Conservation (phyloP, 2,888 invertebrate species). For the Fragum whitleyi region DNA sequence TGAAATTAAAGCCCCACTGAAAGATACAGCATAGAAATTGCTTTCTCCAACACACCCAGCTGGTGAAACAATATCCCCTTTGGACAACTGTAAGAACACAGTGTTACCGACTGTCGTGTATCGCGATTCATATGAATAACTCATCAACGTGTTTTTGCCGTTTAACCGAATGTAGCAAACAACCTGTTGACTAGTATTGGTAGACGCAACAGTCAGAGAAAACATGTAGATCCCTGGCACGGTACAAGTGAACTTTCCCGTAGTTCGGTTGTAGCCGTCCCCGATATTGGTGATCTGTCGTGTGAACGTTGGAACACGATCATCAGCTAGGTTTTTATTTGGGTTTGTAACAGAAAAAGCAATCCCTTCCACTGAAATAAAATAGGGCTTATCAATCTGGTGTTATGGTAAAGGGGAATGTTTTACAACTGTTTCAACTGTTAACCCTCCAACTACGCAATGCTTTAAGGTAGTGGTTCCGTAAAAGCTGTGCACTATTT, state of each 20-base stretch:
- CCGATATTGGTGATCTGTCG: constrained; percentile 4
- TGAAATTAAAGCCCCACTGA: not conserved
- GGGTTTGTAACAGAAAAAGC: constrained; percentile 9
- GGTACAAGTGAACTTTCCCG: constrained; percentile 23
- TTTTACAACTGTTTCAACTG: too few relatives aligned
- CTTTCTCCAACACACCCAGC: not conserved
- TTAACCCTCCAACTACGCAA: too few relatives aligned
- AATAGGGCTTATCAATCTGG: too few relatives aligned
- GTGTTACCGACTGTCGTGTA: not conserved
- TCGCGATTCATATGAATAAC: not conserved
- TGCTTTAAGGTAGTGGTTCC: too few relatives aligned
- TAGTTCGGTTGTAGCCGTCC: not conserved
- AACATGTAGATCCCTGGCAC: constrained; percentile 10
- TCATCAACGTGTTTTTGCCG: not conserved
- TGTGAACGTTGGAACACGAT: not conserved
- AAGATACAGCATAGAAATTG: not conserved
- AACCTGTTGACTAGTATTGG: not conserved
- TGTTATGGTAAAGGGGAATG: too few relatives aligned
- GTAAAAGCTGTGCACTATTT: too few relatives aligned
- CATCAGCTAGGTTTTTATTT: not conserved
- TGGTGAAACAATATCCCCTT: not conserved
- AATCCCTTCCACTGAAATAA: not conserved
- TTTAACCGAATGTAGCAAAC: not conserved
- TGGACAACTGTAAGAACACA: not conserved
- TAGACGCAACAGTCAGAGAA: not conserved